A percentile compares a stretch with the other conserved stretches of the same genome.
These are phyloP conservation scores for Kryphioiulus occultus DNA, from an alignment of 2,888 invertebrate genomes.

Conservation along the genomic window DNA sequence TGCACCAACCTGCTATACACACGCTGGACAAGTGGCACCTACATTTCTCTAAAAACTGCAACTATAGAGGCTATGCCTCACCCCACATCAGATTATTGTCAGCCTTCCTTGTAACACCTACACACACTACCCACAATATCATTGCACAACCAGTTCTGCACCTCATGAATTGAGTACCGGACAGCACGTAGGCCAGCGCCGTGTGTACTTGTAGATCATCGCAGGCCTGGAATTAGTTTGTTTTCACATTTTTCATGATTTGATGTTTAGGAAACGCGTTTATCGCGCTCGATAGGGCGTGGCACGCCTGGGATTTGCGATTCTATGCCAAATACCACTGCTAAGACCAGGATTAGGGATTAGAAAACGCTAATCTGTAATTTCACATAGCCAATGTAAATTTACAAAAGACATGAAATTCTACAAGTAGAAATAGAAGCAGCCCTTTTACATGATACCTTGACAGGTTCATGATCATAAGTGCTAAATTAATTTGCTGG, in stretches of 20 bases:
- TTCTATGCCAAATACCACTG: background rate
- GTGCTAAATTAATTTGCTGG: too few species aligned
- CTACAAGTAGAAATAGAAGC: too few species aligned
- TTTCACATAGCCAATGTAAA: too few species aligned
- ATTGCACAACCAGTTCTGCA: constrained; percentile 16
- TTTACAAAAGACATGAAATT: too few species aligned
- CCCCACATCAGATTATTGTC: constrained; percentile 23
- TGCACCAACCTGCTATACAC: background rate
- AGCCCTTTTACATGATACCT: too few species aligned
- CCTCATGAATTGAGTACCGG: background rate
- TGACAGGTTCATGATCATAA: too few species aligned
- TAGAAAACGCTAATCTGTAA: background rate
- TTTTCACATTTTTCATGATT: background rate
- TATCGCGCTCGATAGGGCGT: background rate
- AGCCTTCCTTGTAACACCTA: constrained; percentile 15
- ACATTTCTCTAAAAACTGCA: background rate
- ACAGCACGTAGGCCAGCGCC: background rate
- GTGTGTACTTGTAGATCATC: background rate
- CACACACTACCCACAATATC: constrained; percentile 8
- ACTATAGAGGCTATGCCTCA: background rate
- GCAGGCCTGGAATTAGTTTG: background rate
- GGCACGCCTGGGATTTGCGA: background rate
- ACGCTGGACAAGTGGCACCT: constrained; percentile 12
- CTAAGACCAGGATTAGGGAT: background rate
- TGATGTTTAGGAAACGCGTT: background rate